Evolutionary conservation across 2,888 invertebrate species (phyloP), one percentile per base, ranked within the genome.

Genomic region (Latheticus oryzae): DNA sequence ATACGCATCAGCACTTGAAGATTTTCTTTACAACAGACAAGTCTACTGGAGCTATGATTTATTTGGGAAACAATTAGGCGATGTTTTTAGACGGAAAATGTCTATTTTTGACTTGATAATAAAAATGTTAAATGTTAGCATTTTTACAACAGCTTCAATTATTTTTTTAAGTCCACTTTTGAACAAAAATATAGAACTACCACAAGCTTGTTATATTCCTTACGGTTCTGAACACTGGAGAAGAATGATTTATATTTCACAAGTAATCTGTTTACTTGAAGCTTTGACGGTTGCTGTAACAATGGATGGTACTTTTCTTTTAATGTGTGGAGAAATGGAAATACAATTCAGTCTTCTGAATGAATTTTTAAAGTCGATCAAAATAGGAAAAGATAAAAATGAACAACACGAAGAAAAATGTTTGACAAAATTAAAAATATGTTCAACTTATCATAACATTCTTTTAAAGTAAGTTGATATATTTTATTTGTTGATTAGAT

Each of bases 281-380:
- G 32, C 19, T 9, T 19, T 45, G 1, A 30, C 32, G 19, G 32
- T 45, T 9, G 45, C 30, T 1, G 13, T 45, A 5, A 30, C 32
- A 4, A 45, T 45, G 1, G 47, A 47, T 8, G 47, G 47, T 0
- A 47, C 35, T 1, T 47, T 47, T 16, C 24, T 47, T 2, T 24
- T 47, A 0, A 47, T 35, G 47, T 33, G 47, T 9, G 33, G 21
- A 1, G 47, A 47, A 13, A n/a, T 47, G 3, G 33, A 47, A 47
- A 47, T 47, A 5, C 47, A 47, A 17, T 47, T 47, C 9, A 9
- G 4, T 1, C 24, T 47, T 1, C n/a, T 47, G 24, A 47, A 47
- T 13, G 15, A 23, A 24, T 15, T 7, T 15, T 15, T 47, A 1
- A 5, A 15, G 8, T 12, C 13, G 11, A 8, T 47, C 8, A 11